Base-by-base conservation (phyloP, 1,140 invertebrate genomes). In the Euwallacea similis region DNA sequence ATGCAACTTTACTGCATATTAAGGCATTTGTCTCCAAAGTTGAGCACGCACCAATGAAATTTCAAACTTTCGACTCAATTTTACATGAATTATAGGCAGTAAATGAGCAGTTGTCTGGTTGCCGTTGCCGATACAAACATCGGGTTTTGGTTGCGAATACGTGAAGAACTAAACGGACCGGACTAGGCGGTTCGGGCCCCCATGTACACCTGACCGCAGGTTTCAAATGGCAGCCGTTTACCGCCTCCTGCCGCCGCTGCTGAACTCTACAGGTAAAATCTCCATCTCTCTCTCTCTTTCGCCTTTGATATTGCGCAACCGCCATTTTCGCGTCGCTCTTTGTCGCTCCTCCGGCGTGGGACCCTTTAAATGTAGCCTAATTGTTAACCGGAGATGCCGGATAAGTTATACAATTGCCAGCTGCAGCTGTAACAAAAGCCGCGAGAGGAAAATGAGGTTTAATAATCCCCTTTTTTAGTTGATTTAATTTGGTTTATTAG, bases 241-340 rank as follows among this genome's bases (percentile, higher is more conserved):
- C 71, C 61, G 66, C 68, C 68, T 63, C 56, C 73, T 73, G 74
- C 42, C 59, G 42, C 59, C 21, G 21, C 59, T 64, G 62, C 62
- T 15, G 13, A 76, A 76, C 75, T 74, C 75, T 76, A 76, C 75
- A 76, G 75, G 75, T 76, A 76, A 8, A 16, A 41, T n/a, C 43
- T 63, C 71, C 75, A 62, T 72, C 44, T 62, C 44, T 66, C 56
- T 67, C 55, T 55, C 41, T 42, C 69, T 53, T 16, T 66, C 15
- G n/a, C 33, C 16, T 47, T 47, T 21, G 4, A 63, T 13, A 58
- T 56, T 55, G 67, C 67, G 67, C 60, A 63, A 42, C 44, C 15
- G 54, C 55, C 33, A 16, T 44, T 42, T 56, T 56, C 9, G 16
- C 13, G 43, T 21, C n/a, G n/a, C 13, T 67, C 41, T 67, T 59